Evolutionary conservation across 2,888 invertebrate genomes (phyloP), one percentile per base, ranked within the genome.

Genomic region (Desoria tigrina): DNA sequence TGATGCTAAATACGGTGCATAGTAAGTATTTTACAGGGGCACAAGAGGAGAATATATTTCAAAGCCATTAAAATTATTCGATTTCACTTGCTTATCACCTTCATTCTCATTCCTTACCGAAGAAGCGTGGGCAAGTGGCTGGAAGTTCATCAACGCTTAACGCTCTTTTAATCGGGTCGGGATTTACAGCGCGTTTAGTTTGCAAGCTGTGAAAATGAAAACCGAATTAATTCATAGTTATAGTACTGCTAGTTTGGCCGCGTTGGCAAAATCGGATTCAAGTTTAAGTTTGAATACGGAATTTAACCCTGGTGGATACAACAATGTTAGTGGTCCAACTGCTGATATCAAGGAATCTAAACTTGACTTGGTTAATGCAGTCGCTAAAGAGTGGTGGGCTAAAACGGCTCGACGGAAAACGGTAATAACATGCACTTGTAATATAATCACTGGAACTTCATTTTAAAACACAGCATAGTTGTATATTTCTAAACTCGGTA

Each of bases 171-270:
- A n/a, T n/a, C n/a, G n/a, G n/a, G n/a, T n/a, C n/a, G n/a, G n/a
- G n/a, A n/a, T n/a, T n/a, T n/a, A n/a, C n/a, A n/a, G n/a, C n/a
- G n/a, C n/a, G 39, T 16, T 39, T 11, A 39, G 16, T 39, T 39
- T 16, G 9, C 39, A 39, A 9, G 9, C 39, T 39, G 16, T 16
- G 7, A 49, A 21, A 14, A 76, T 76, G 76, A 76, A 74, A 53
- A 74, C 74, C 11, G 76, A 76, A 60, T 54, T 76, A 18, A 66
- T 76, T 55, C 69, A 74, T 45, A 72, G 71, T 59, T 74, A 69
- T 50, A 76, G 76, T 63, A 71, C 73, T 23, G 74, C 76, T 4
- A 72, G 72, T 62, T 71, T 76, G 42, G 69, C 73, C 16, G 70
- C 66, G 1, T 55, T 76, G 14, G 68, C 75, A 1, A 60, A 73